Conservation (phyloP, 2,797 vertebrate species). For the Coluber constrictor region DNA sequence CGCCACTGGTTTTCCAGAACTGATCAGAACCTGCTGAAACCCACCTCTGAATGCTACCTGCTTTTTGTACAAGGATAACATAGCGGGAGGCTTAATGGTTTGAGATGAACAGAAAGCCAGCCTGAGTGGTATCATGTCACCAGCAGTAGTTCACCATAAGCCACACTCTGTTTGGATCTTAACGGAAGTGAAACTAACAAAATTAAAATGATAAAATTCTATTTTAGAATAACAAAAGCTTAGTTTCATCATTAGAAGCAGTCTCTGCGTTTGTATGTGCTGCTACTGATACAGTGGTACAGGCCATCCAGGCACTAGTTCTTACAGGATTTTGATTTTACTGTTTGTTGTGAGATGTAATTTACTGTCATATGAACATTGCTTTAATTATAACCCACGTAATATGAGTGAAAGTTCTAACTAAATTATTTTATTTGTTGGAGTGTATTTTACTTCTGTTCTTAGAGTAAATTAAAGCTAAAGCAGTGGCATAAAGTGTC, state of each 20-base stretch:
- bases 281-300: constrained; percentile 54
- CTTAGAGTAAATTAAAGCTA: constrained; percentile 38
- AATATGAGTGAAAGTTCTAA: constrained; percentile 52
- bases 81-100: constrained; percentile 42
- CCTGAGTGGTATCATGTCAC: constrained; percentile 61
- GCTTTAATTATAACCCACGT: constrained; percentile 60
- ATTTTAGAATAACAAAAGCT: constrained; percentile 65
- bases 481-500: constrained; percentile 1
- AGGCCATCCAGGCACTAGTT: constrained; percentile 59
- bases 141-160: constrained; percentile 62
- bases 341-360: constrained; percentile 47
- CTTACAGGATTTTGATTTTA: constrained; percentile 63
- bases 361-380: constrained; percentile 62
- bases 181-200: constrained; percentile 46
- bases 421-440: constrained; percentile 45
- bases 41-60: background rate
- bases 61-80: constrained; percentile 11
- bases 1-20: no score
- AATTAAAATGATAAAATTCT: constrained; percentile 19
- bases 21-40: no score
- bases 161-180: constrained; percentile 60
- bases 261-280: constrained; percentile 65
- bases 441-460: constrained; percentile 51
- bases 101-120: constrained; percentile 52
- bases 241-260: constrained; percentile 62